A percentile compares a stretch with the other conserved stretches of the same genome.
Conservation (phyloP, 2,113 vertebrate species). For the Falcunculus frontatus region DNA sequence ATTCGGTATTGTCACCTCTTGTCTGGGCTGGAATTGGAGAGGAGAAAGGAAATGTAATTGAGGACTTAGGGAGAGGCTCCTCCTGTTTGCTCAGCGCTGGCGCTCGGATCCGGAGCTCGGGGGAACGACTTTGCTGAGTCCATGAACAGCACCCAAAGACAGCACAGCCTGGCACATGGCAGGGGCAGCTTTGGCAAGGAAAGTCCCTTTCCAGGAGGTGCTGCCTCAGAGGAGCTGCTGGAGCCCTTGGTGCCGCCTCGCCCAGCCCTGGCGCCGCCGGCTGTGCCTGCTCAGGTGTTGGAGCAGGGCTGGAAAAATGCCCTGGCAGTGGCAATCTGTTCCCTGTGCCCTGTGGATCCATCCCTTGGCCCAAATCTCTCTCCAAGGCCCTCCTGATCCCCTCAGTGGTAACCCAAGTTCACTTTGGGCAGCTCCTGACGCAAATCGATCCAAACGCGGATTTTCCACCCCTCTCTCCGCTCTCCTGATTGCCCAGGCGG, state of each 20-base stretch:
- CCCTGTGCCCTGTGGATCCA: neutral
- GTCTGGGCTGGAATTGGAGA: constrained; percentile 41
- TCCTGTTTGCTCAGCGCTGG: constrained; percentile 17
- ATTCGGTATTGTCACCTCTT: constrained; percentile 56
- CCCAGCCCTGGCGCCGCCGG: neutral
- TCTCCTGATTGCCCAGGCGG: neutral
- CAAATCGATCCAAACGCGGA: neutral
- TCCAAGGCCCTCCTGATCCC: neutral
- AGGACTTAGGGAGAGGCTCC: constrained; percentile 33
- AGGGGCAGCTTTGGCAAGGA: neutral
- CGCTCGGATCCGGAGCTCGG: neutral
- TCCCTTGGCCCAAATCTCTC: neutral
- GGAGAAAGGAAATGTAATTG: constrained; percentile 57
- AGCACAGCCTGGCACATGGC: neutral
- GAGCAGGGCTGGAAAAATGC: neutral
- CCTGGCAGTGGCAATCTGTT: too few relatives aligned
- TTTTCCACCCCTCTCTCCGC: neutral
- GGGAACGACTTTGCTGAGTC: constrained; percentile 39
- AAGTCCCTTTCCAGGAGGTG: neutral
- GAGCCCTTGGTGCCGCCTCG: neutral
- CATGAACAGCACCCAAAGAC: neutral
- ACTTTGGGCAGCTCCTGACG: neutral
- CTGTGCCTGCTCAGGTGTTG: neutral
- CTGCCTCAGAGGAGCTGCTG: neutral
- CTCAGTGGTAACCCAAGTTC: neutral